Evolutionary conservation across 2,113 vertebrate genomes (phyloP), one percentile per base, ranked within the genome.

Genomic region (Orthonyx spaldingii): DNA sequence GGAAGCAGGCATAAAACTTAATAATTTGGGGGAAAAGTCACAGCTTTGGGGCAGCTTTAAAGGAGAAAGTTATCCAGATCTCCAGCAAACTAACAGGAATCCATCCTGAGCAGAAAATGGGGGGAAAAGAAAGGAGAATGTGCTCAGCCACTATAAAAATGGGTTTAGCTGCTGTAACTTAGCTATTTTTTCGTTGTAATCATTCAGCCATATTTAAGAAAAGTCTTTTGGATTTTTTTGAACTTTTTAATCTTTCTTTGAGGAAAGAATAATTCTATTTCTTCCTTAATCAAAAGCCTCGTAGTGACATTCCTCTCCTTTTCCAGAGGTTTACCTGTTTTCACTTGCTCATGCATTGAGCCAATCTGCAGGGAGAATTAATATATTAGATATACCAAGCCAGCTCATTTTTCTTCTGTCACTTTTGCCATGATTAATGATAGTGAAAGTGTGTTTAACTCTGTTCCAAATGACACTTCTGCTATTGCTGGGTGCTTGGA

Each of bases 381-480:
- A 96, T 97, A 97, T 94, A 95, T 97, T 96, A 93, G 91, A 89
- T 97, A 95, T 23, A 83, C 77, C 33, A 21, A 94, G 89, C 88
- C 93, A 93, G 90, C 94, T 98, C 94, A 96, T 97, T 98, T 97
- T 96, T 97, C 92, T 97, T 89, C 94, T 97, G 96, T 97, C 96
- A 97, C 61, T 97, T 96, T 96, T 97, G 83, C 93, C 72, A 71
- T 97, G 94, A 96, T 97, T 97, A 97, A 97, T 97, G 94, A 82
- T 86, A 94, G 92, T 3, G 21, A 91, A 95, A 78, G 41, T 94
- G 85, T 94, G 90, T 92, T 96, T 95, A 96, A 96, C 79, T 97
- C 92, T 87, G 88, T 88, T 96, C 77, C 74, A 72, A 93, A 70
- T 96, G 95, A 92, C 91, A 90, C 94, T 94, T 84, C 77, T 95